These are phyloP conservation scores for Hylaeus volcanicus DNA, from an alignment of 1,140 invertebrate genomes.

Conservation along the genomic window DNA sequence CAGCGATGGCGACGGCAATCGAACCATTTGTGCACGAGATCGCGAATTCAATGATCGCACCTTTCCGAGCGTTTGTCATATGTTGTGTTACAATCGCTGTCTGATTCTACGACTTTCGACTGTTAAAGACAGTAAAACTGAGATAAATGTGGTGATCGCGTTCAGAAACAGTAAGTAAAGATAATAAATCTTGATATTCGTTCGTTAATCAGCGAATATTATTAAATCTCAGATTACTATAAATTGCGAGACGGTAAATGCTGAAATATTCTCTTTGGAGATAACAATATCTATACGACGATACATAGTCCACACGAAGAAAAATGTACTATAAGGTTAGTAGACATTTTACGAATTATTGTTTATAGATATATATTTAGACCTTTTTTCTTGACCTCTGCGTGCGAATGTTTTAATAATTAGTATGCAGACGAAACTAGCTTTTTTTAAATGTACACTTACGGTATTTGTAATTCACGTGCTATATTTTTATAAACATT, in stretches of 20 bases:
- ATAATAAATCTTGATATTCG: background rate
- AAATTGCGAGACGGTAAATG: slow-evolving; percentile 66
- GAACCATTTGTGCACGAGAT: slow-evolving; percentile 74
- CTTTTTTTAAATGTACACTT: no score
- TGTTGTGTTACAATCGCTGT: slow-evolving; percentile 75
- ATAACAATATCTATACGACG: background rate
- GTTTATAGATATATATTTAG: background rate
- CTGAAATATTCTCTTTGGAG: background rate
- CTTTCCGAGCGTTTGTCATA: slow-evolving; percentile 75
- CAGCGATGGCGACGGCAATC: slow-evolving; percentile 62
- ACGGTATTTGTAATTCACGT: background rate
- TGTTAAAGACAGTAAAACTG: slow-evolving; percentile 46
- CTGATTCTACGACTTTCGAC: slow-evolving; percentile 60
- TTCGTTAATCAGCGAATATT: background rate
- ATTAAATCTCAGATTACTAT: slow-evolving; percentile 63
- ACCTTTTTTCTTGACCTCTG: no score
- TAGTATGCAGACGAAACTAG: no score
- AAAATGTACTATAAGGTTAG: slow-evolving; percentile 22
- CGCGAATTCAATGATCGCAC: slow-evolving; percentile 70
- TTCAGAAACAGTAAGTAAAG: slow-evolving; percentile 70
- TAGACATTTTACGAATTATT: background rate
- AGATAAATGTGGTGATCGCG: slow-evolving; percentile 54
- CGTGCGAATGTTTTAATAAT: no score
- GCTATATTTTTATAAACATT: background rate
- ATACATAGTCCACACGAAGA: background rate